Conservation (phyloP, 1,140 invertebrate genomes). For the Belonocnema kinseyi region DNA sequence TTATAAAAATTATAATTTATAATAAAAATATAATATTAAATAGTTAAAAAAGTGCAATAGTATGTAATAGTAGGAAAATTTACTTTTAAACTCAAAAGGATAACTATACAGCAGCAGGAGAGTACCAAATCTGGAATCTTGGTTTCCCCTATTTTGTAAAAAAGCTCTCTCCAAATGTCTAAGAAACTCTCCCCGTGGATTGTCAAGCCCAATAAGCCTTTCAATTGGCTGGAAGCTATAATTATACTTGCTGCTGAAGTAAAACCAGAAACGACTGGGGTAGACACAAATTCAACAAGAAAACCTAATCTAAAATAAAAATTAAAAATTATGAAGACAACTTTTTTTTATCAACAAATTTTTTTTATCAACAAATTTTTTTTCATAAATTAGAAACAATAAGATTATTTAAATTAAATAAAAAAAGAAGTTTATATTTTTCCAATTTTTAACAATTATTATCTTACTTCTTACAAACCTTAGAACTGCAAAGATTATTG, state of each 20-base stretch:
- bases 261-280: conserved; percentile 90
- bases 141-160: conserved; percentile 75
- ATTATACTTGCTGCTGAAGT: conserved; percentile 91
- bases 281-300: conserved; percentile 90
- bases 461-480: conserved; percentile 44
- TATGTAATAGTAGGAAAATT: conserved; percentile 35
- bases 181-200: conserved; percentile 80
- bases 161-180: conserved; percentile 77
- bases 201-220: conserved; percentile 82
- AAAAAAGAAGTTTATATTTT: too few relatives aligned
- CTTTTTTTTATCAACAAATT: too few relatives aligned
- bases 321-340: neutral
- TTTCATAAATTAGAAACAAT: too few relatives aligned
- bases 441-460: too few relatives aligned
- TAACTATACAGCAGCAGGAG: conserved; percentile 79
- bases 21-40: too few relatives aligned
- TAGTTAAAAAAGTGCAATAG: too few relatives aligned
- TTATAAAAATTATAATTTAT: too few relatives aligned
- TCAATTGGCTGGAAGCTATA: conserved; percentile 89
- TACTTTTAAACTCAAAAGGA: conserved; percentile 81
- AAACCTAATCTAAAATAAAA: conserved; percentile 80
- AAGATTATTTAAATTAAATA: too few relatives aligned
- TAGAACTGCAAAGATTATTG: conserved; percentile 82
- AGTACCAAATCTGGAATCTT: conserved; percentile 79
- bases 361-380: too few relatives aligned